phyloP scores from a whole-genome alignment of 1,140 invertebrate genomes.

The Wiebesia pumilae region DNA sequence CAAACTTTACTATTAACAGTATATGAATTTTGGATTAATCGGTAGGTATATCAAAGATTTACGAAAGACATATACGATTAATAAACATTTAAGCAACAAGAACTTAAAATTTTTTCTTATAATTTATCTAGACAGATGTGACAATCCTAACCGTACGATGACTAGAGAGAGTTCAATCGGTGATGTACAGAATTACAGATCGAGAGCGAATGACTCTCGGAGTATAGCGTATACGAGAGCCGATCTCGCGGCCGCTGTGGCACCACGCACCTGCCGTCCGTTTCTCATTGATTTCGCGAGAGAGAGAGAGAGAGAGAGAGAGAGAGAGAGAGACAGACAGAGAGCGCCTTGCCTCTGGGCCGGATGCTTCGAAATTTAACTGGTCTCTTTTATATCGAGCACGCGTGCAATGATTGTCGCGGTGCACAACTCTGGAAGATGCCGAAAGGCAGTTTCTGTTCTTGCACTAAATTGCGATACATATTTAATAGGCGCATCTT shows the following conservation, averaged over 20 bases:
- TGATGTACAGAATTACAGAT: background rate
- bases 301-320: background rate
- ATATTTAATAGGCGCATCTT: background rate
- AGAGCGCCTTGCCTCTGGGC: background rate
- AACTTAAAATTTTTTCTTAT: too few relatives aligned
- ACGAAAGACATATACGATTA: too few relatives aligned
- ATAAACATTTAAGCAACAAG: too few relatives aligned
- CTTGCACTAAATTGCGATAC: background rate
- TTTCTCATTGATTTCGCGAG: background rate
- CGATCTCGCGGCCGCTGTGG: background rate
- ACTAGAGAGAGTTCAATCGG: background rate
- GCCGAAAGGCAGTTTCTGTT: background rate
- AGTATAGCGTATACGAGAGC: background rate
- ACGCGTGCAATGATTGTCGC: conserved; percentile 2
- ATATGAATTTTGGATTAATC: too few relatives aligned
- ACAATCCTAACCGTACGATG: background rate
- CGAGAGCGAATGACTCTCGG: background rate
- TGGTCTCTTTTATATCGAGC: conserved; percentile 7
- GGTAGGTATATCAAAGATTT: too few relatives aligned
- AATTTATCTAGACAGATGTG: too few relatives aligned
- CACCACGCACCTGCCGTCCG: conserved; percentile 4
- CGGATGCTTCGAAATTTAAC: conserved; percentile 4
- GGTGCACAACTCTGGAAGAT: background rate
- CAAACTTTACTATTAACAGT: too few relatives aligned
- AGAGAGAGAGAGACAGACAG: background rate